phyloP scores from a whole-genome alignment of 2,888 invertebrate species.

The Drosophila siamana region DNA sequence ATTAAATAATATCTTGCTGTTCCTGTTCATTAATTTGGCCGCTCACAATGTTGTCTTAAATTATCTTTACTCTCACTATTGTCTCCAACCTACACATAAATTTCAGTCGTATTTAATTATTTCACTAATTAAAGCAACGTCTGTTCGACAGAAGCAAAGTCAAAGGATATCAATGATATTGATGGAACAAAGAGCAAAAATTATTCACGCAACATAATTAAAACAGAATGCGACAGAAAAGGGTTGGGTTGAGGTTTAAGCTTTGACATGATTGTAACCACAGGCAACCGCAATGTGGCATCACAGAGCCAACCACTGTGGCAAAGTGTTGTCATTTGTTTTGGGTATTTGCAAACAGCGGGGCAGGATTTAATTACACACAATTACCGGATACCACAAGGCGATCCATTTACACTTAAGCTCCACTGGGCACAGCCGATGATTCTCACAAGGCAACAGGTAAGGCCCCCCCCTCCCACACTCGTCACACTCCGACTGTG shows the following conservation, averaged over 20 bases:
- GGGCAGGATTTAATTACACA: constrained; percentile 84
- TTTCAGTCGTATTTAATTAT: constrained; percentile 46
- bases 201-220: constrained; percentile 83
- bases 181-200: constrained; percentile 60
- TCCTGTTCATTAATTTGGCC: too few species aligned
- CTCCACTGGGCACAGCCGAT: constrained; percentile 44
- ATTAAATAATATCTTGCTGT: too few species aligned
- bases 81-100: constrained; percentile 2
- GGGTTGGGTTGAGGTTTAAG: constrained; percentile 27
- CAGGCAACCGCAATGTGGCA: constrained; percentile 42
- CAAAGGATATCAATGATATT: constrained; percentile 68
- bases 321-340: constrained; percentile 78
- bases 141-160: neutral
- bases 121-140: constrained; percentile 51
- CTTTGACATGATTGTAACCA: constrained; percentile 48
- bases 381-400: constrained; percentile 84
- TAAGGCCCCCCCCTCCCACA: constrained; percentile 28
- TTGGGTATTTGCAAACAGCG: constrained; percentile 42
- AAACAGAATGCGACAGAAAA: constrained; percentile 68
- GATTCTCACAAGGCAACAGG: constrained; percentile 58
- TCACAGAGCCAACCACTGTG: constrained; percentile 21
- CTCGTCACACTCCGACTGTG: constrained; percentile 6
- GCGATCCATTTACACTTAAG: constrained; percentile 79
- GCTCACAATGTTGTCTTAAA: too few species aligned
- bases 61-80: neutral